phyloP scores from a whole-genome alignment of 2,113 vertebrate species.

The Psilopsiagon aymara region DNA sequence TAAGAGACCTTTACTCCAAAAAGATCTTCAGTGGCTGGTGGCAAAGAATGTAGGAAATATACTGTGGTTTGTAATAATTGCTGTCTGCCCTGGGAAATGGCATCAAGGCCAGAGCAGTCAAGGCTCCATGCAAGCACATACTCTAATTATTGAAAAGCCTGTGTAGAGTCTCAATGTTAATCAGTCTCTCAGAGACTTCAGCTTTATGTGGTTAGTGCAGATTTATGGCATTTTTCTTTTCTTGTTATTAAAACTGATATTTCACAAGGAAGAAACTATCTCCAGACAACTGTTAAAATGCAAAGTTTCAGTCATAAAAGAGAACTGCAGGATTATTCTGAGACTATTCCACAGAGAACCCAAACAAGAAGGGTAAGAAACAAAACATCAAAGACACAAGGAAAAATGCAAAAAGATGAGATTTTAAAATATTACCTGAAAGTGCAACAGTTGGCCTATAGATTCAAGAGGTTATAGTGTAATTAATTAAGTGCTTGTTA shows the following conservation, averaged over 20 bases:
- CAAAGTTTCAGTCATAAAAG: slow-evolving; percentile 93
- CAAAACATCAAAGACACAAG: slow-evolving; percentile 88
- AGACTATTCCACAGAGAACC: slow-evolving; percentile 82
- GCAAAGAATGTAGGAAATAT: slow-evolving; percentile 74
- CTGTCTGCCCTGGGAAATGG: slow-evolving; percentile 85
- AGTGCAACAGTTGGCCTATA: slow-evolving; percentile 89
- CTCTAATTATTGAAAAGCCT: slow-evolving; percentile 90
- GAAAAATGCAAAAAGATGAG: slow-evolving; percentile 73
- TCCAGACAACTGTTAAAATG: slow-evolving; percentile 95
- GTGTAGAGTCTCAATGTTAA: slow-evolving; percentile 89
- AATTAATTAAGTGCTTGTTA: slow-evolving; percentile 84
- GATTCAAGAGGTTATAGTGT: slow-evolving; percentile 80
- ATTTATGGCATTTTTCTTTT: slow-evolving; percentile 90
- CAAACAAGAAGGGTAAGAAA: slow-evolving; percentile 83
- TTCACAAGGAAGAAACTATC: slow-evolving; percentile 88
- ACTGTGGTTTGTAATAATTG: slow-evolving; percentile 86
- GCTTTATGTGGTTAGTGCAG: slow-evolving; percentile 89
- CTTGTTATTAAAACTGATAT: slow-evolving; percentile 96
- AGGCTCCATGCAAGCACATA: slow-evolving; percentile 82
- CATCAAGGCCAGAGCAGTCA: slow-evolving; percentile 84
- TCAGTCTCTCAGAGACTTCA: slow-evolving; percentile 96
- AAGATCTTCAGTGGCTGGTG: slow-evolving; percentile 79
- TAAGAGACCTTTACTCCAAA: slow-evolving; percentile 84
- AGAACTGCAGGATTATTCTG: slow-evolving; percentile 87
- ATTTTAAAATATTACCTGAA: slow-evolving; percentile 87